Conservation (phyloP, 2,797 vertebrate species). For the Brotula barbata region DNA sequence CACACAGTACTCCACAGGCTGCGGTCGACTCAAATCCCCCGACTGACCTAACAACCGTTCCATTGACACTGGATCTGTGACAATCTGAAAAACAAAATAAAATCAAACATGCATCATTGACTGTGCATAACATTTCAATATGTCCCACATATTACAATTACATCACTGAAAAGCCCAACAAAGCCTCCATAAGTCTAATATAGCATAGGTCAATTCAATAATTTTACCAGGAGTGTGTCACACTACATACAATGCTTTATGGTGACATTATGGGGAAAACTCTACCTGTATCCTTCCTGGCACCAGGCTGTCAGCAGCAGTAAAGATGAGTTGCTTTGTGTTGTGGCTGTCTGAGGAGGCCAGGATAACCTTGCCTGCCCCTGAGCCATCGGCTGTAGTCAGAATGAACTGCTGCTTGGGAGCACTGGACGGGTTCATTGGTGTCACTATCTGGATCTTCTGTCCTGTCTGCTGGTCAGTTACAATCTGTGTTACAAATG, state of each 20-base stretch:
- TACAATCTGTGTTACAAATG: slow-evolving; percentile 84
- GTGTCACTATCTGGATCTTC: slow-evolving; percentile 96
- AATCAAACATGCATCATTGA: slow-evolving; percentile 14
- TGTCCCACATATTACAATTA: background rate
- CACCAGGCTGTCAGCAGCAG: slow-evolving; percentile 91
- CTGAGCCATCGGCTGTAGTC: slow-evolving; percentile 89
- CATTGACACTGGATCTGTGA: slow-evolving; percentile 95
- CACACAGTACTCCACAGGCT: slow-evolving; percentile 95
- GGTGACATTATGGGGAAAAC: slow-evolving; percentile 1
- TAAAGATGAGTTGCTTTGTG: slow-evolving; percentile 95
- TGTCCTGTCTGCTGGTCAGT: slow-evolving; percentile 96
- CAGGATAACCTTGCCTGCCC: slow-evolving; percentile 93
- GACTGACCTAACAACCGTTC: slow-evolving; percentile 92
- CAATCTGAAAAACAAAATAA: slow-evolving; percentile 82
- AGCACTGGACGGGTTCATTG: slow-evolving; percentile 88
- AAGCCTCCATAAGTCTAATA: background rate
- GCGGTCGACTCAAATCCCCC: slow-evolving; percentile 86
- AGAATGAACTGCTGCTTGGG: slow-evolving; percentile 95
- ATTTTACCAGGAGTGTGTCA: background rate
- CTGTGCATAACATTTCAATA: slow-evolving; percentile 7
- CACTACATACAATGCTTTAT: background rate
- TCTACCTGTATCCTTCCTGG: slow-evolving; percentile 95
- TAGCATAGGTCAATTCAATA: background rate
- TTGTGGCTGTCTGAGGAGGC: slow-evolving; percentile 88
- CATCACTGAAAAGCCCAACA: background rate